Evolutionary conservation across 2,888 invertebrate species (phyloP).

Genomic region (Andrena trimmerana): DNA sequence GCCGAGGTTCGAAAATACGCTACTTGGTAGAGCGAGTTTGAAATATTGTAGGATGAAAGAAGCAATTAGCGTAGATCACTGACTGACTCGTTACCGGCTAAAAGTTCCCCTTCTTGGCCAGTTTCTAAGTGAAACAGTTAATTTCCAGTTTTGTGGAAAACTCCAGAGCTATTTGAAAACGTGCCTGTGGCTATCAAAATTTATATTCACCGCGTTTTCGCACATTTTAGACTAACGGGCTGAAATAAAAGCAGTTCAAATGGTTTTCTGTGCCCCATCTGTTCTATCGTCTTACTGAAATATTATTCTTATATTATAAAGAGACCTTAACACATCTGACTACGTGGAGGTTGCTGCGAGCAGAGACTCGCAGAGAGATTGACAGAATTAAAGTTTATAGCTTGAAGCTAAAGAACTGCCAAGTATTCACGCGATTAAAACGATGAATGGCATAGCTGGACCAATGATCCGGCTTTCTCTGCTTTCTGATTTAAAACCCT

Average conservation of each 20-base stretch:
- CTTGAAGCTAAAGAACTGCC: too few relatives aligned
- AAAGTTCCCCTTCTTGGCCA: too few relatives aligned
- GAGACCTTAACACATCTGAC: too few relatives aligned
- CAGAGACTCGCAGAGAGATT: too few relatives aligned
- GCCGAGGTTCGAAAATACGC: background rate
- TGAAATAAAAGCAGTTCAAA: background rate
- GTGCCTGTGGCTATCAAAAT: background rate
- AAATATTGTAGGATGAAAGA: background rate
- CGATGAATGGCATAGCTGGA: constrained; percentile 5
- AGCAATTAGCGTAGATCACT: background rate
- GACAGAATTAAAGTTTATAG: too few relatives aligned
- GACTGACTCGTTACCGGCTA: too few relatives aligned
- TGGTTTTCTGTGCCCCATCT: too few relatives aligned
- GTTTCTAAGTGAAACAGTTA: constrained; percentile 1
- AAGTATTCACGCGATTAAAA: background rate
- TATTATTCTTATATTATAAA: too few relatives aligned
- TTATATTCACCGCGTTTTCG: background rate
- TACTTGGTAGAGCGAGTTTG: background rate
- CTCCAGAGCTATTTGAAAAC: constrained; percentile 1
- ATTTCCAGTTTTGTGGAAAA: background rate
- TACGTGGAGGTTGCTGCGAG: too few relatives aligned
- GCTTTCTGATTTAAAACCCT: constrained; percentile 22
- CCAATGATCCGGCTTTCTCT: background rate
- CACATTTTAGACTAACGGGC: constrained; percentile 1
- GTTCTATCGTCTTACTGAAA: too few relatives aligned